Percentiles rank a stretch among this genome's conserved stretches.
phyloP scores from a whole-genome alignment of 2,113 vertebrate species.

The Garra rufa region DNA sequence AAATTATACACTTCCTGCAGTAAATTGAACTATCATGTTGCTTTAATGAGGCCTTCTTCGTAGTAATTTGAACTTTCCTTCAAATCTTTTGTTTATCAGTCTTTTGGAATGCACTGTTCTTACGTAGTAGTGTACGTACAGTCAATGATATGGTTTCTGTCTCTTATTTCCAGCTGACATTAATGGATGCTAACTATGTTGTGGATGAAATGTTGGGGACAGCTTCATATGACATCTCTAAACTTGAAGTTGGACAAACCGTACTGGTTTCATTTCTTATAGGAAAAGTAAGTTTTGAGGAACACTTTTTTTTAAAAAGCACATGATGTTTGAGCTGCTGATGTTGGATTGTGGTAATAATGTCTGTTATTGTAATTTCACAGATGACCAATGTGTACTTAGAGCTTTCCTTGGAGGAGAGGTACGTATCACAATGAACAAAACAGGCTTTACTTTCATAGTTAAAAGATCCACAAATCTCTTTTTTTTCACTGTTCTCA shows the following conservation, averaged over 20 bases:
- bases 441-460: background rate
- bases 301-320: background rate
- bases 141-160: background rate
- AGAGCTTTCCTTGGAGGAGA: constrained; percentile 90
- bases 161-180: constrained; percentile 80
- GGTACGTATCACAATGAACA: constrained; percentile 78
- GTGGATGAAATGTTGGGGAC: constrained; percentile 95
- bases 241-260: constrained; percentile 84
- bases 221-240: constrained; percentile 80
- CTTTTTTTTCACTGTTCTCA: constrained; percentile 60
- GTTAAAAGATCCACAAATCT: background rate
- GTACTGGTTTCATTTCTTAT: constrained; percentile 84
- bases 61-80: background rate
- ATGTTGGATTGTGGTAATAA: constrained; percentile 19
- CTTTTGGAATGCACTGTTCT: background rate
- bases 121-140: background rate
- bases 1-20: background rate
- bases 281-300: constrained; percentile 81
- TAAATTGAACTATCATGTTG: background rate
- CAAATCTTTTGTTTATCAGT: background rate
- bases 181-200: constrained; percentile 97
- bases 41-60: background rate
- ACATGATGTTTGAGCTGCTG: background rate
- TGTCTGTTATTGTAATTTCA: constrained; percentile 57
- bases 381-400: constrained; percentile 91